Evolutionary conservation across 2,797 vertebrate genomes (phyloP).

Genomic region (Semaprochilodus insignis): DNA sequence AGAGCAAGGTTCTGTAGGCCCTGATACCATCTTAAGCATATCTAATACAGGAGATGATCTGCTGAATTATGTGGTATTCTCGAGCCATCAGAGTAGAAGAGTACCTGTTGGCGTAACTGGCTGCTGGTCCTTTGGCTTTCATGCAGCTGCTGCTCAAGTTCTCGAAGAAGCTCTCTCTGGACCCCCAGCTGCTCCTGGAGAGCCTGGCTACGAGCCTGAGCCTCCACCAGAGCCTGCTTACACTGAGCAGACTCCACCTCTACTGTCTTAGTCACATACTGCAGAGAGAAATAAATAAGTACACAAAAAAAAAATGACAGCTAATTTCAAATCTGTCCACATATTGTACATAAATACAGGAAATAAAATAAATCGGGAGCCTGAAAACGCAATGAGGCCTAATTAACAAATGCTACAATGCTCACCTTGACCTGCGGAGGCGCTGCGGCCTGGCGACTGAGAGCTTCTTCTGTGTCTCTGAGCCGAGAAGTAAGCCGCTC

Average conservation of each 20-base stretch:
- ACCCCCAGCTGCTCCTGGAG: constrained; percentile 90
- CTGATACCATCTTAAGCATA: too few relatives aligned
- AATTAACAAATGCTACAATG: background rate
- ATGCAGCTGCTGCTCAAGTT: constrained; percentile 91
- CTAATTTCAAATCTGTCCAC: too few relatives aligned
- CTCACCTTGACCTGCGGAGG: constrained; percentile 86
- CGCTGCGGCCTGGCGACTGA: constrained; percentile 78
- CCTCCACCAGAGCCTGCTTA: constrained; percentile 82
- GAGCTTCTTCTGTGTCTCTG: constrained; percentile 84
- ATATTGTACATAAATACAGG: too few relatives aligned
- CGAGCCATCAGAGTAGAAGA: background rate
- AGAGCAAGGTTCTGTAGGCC: too few relatives aligned
- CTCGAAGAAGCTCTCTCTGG: constrained; percentile 87
- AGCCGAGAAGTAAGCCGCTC: constrained; percentile 81
- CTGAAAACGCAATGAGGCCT: background rate
- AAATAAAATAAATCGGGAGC: too few relatives aligned
- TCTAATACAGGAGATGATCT: too few relatives aligned
- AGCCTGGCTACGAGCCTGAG: constrained; percentile 82
- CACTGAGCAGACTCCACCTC: constrained; percentile 86
- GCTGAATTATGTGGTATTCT: background rate
- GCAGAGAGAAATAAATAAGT: background rate
- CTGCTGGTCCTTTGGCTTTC: constrained; percentile 83
- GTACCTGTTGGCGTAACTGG: constrained; percentile 90
- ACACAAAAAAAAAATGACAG: background rate
- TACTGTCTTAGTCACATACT: constrained; percentile 86